A percentile compares a stretch with the other conserved stretches of the same genome.
phyloP scores from a whole-genome alignment of 1,140 invertebrate species.

The Drosophila bifasciata region DNA sequence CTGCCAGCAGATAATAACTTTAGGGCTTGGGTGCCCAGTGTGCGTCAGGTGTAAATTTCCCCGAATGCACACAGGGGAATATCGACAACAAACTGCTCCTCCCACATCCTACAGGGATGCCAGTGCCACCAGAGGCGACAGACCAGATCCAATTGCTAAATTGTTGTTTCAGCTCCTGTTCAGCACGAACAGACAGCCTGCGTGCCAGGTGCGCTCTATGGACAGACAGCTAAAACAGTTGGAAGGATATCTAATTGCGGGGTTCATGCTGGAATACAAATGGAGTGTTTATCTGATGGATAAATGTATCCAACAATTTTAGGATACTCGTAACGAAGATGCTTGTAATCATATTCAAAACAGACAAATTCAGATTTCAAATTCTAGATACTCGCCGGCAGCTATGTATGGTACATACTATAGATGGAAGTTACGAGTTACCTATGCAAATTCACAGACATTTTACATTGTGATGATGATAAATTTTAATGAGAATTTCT shows the following conservation, averaged over 20 bases:
- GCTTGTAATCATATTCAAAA: not conserved
- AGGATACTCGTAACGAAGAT: too few species aligned
- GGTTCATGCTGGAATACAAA: too few species aligned
- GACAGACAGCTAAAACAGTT: too few species aligned
- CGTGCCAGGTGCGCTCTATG: too few species aligned
- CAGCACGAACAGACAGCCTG: too few species aligned
- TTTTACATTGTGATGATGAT: constrained; percentile 51
- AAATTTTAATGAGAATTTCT: constrained; percentile 42
- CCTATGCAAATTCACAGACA: constrained; percentile 52
- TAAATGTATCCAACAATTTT: not conserved
- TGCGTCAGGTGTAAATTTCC: constrained; percentile 37
- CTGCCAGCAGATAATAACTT: constrained; percentile 19
- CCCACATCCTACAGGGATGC: not conserved
- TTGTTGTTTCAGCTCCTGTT: constrained; percentile 2
- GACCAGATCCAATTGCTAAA: not conserved
- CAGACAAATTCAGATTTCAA: too few species aligned
- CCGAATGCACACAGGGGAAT: constrained; percentile 13
- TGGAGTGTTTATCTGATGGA: too few species aligned
- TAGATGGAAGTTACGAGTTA: constrained; percentile 1
- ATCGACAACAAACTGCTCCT: constrained; percentile 9
- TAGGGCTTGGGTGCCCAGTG: constrained; percentile 10
- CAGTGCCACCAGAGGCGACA: not conserved
- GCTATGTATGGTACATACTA: too few species aligned
- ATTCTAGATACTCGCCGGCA: too few species aligned
- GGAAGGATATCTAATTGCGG: too few species aligned